These are phyloP conservation scores for Crocuta crocuta DNA, from an alignment of 2,113 vertebrate genomes.

Conservation along the genomic window DNA sequence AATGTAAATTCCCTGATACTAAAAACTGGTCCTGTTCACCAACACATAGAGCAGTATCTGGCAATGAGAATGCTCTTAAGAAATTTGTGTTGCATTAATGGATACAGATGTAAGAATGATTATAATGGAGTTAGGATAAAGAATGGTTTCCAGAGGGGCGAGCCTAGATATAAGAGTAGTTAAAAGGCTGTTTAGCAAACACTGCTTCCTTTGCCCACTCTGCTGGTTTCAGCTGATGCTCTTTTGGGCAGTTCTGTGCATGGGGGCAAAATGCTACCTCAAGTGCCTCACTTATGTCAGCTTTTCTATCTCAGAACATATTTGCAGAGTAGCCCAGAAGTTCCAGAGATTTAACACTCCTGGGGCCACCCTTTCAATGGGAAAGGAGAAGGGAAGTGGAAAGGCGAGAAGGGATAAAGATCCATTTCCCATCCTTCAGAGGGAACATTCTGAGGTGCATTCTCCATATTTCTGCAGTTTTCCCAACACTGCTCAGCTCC, in stretches of 20 bases:
- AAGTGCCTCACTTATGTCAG: not conserved
- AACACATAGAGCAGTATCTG: not conserved
- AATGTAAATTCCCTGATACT: not conserved
- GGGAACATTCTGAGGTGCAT: not conserved
- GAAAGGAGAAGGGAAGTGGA: too few relatives aligned
- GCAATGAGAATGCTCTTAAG: slow-evolving; percentile 13
- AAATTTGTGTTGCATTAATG: slow-evolving; percentile 14
- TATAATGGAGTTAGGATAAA: not conserved
- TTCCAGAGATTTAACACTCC: not conserved
- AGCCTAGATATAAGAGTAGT: not conserved
- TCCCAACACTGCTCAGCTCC: fast-evolving
- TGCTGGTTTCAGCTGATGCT: not conserved
- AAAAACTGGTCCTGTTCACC: not conserved
- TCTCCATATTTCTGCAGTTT: not conserved
- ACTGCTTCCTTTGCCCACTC: not conserved
- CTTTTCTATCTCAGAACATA: not conserved
- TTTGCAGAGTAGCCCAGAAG: not conserved
- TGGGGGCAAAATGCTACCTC: not conserved
- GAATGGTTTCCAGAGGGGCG: not conserved
- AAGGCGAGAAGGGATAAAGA: not conserved
- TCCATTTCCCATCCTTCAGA: not conserved
- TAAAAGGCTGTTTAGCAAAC: not conserved
- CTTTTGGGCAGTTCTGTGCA: not conserved
- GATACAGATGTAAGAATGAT: not conserved
- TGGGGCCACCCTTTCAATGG: not conserved